These are phyloP conservation scores for Archaeoteleia sp. DNA, from an alignment of 2,888 invertebrate species.

Conservation along the genomic window DNA sequence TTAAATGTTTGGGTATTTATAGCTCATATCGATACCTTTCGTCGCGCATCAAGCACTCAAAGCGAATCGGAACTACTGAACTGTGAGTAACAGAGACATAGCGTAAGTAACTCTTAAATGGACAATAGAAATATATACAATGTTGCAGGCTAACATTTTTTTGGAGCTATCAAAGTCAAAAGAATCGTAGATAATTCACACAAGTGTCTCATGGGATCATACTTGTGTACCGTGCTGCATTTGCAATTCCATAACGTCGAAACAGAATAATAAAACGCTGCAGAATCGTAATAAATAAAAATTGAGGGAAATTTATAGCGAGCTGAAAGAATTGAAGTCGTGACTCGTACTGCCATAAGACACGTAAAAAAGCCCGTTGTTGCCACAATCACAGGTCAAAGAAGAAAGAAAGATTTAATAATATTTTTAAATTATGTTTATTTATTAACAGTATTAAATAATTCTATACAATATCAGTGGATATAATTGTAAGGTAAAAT, in stretches of 20 bases:
- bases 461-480: too few relatives aligned
- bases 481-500: too few relatives aligned
- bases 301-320: background rate
- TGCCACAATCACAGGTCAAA: too few relatives aligned
- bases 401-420: too few relatives aligned
- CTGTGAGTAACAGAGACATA: background rate
- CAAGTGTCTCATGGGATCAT: background rate
- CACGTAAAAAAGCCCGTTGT: too few relatives aligned
- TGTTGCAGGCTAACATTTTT: background rate
- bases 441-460: too few relatives aligned
- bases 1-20: conserved; percentile 2
- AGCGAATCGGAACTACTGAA: background rate
- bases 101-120: background rate
- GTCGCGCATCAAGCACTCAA: conserved; percentile 6
- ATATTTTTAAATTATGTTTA: too few relatives aligned
- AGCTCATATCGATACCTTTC: conserved; percentile 5
- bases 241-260: background rate
- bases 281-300: background rate
- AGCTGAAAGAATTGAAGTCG: background rate
- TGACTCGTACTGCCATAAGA: too few relatives aligned
- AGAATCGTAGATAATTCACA: background rate
- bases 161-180: background rate
- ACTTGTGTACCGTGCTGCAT: background rate
- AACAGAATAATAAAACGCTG: background rate
- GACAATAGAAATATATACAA: background rate